Evolutionary conservation across 2,113 vertebrate genomes (phyloP), one percentile per base, ranked within the genome.

Genomic region (Cyprinodon brontotheroides): DNA sequence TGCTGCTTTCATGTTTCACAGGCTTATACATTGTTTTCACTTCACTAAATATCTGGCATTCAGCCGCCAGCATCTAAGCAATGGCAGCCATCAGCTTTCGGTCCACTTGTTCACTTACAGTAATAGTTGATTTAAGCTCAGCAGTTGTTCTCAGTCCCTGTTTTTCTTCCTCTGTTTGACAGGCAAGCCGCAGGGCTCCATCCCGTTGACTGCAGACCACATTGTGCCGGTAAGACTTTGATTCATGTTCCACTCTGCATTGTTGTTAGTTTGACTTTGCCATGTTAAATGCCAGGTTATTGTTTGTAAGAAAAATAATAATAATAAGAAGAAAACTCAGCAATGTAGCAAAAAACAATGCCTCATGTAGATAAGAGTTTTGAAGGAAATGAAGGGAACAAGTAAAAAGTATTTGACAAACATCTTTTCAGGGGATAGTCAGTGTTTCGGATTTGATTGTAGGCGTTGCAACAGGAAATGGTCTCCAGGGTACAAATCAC

Each of bases 151-250:
- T 78, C 12, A 53, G 13, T 2, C 48, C 9, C 1, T 68, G 74
- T 81, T 83, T 88, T 73, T 82, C 77, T 83, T 78, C 65, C 57
- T 81, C 12, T 85, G 48, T 78, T 83, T 86, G 74, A 89, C 90
- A 85, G 87, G 64, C 12, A 13, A 80, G 39, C 74, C 50, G 0
- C 61, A 1, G 59, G 78, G 36, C 75, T 65, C 68, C 17, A 75
- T 47, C 77, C 72, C 61, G 61, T 77, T 75, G 77, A 29, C 82
- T 85, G 88, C 61, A 41, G 15, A 82, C 74, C 83, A 80, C 86
- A 73, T 87, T 73, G 72, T 80, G 68, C 86, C 14, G 86, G 84
- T 81, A 70, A 87, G 83, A 78, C 74, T 81, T 57, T 3, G 59
- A 63, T 8, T 43, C 59, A 14, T 29, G 9, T 74, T 74, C 43